Percentiles rank a stretch among this genome's conserved stretches.
phyloP scores from a whole-genome alignment of 2,797 vertebrate species.

The Leuciscus waleckii region DNA sequence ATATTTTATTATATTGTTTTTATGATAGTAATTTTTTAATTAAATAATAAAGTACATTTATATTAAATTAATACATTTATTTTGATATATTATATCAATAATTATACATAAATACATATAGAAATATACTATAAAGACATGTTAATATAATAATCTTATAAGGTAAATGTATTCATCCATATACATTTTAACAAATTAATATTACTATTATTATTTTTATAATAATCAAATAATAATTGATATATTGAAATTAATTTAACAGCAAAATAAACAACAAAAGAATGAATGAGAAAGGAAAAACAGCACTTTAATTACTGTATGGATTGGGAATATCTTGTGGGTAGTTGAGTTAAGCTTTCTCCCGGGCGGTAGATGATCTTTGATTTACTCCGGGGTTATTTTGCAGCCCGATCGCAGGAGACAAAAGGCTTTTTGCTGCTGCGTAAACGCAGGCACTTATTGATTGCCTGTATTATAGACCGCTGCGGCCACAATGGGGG shows the following conservation, averaged over 20 bases:
- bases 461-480: constrained; percentile 53
- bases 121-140: background rate
- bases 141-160: background rate
- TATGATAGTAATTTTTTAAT: background rate
- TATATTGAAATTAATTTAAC: background rate
- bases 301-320: constrained; percentile 30
- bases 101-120: background rate
- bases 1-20: background rate
- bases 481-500: constrained; percentile 35
- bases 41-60: background rate
- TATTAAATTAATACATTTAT: background rate
- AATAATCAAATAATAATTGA: background rate
- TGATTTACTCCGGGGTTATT: constrained; percentile 38
- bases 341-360: constrained; percentile 3
- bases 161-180: background rate
- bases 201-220: background rate
- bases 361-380: constrained; percentile 27
- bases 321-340: constrained; percentile 32
- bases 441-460: constrained; percentile 46
- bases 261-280: background rate
- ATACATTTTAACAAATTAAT: background rate
- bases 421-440: constrained; percentile 46
- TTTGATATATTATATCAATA: background rate
- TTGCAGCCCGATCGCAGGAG: background rate
- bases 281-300: background rate